Evolutionary conservation across 2,113 vertebrate species (phyloP), one percentile per base, ranked within the genome.

Genomic region (Saguinus midas): DNA sequence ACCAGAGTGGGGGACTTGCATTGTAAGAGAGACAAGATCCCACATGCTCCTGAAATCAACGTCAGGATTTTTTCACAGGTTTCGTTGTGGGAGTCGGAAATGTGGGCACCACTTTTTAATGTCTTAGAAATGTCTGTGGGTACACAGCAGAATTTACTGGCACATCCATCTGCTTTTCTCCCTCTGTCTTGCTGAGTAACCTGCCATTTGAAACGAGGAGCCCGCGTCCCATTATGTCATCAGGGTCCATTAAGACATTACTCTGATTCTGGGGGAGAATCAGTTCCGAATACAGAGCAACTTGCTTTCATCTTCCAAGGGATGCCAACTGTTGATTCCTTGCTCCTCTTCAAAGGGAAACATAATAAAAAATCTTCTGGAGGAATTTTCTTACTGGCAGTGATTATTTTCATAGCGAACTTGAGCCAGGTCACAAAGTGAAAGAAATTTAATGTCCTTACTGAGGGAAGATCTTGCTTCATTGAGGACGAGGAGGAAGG

Each of bases 81-180:
- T 95, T 82, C 2, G 2, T 52, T 55, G 64, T 86, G 78, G 90
- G 92, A 94, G 93, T 52, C 89, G 90, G 87, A 92, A 81, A 85
- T 78, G 72, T 76, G 64, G 94, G 90, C n/a, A 29, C 68, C 87
- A 75, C 82, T 94, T 87, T 57, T 58, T 32, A 91, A 66, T 58
- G 90, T 81, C 93, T 85, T 23, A 18, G n/a, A 43, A 83, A 75
- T 57, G 61, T 70, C 86, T 89, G 93, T 95, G 95, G 96, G 91
- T 68, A 75, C 91, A 72, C 8, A 79, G 90, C 72, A 90, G 91
- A 70, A 78, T 55, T 95, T 45, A 29, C 68, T 93, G 96, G 87
- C 85, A 23, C 52, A 29, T 52, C 94, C 95, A 78, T 91, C 92
- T 97, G 95, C 89, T 37, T 18, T 35, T 75, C 78, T 90, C 45